Conservation (phyloP, 1,140 invertebrate genomes). For the Matsumurasca onukii region DNA sequence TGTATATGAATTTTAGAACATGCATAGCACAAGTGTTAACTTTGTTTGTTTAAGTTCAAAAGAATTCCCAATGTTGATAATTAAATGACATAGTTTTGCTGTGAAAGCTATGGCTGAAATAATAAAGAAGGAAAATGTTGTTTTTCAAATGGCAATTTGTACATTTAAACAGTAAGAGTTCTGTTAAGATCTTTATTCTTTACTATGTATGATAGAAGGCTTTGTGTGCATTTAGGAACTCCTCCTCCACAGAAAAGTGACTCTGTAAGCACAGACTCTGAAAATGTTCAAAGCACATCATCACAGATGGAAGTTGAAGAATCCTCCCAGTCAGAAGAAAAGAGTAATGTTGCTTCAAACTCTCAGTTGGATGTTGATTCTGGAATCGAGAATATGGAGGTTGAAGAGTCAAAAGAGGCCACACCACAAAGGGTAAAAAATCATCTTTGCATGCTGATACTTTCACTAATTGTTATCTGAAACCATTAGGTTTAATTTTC, state of each 20-base stretch:
- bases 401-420: slow-evolving; percentile 53
- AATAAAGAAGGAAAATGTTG: too few species aligned
- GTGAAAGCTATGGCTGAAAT: too few species aligned
- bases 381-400: slow-evolving; percentile 75
- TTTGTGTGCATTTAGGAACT: too few species aligned
- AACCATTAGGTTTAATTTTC: background rate
- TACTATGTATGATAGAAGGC: too few species aligned
- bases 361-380: slow-evolving; percentile 66
- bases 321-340: slow-evolving; percentile 39
- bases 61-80: too few species aligned
- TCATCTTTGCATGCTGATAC: slow-evolving; percentile 20
- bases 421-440: slow-evolving; percentile 50
- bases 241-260: slow-evolving; percentile 39
- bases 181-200: too few species aligned
- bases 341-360: slow-evolving; percentile 39
- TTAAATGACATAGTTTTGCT: too few species aligned
- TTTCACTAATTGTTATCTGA: background rate
- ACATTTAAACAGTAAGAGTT: background rate
- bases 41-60: too few species aligned
- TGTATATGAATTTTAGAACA: too few species aligned
- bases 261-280: slow-evolving; percentile 43
- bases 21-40: too few species aligned
- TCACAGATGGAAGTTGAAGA: slow-evolving; percentile 61
- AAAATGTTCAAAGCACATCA: too few species aligned
- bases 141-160: too few species aligned